Evolutionary conservation across 92 coral and sea anemone species (phyloP).

Genomic region (Zoanthus sansibaricus): DNA sequence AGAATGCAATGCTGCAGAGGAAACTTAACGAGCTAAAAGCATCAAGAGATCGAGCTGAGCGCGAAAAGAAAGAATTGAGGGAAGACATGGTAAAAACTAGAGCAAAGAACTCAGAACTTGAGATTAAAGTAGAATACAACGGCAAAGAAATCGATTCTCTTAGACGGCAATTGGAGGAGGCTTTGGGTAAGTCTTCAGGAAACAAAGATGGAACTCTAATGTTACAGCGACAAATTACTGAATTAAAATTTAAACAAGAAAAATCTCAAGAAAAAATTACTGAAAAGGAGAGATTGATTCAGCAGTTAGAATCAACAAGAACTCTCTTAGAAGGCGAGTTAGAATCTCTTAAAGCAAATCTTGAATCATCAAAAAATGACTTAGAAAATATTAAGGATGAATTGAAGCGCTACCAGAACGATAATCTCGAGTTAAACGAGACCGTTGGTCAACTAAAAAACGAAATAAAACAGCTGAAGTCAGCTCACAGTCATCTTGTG

Average conservation of each 20-base stretch:
- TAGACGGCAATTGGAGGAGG: constrained; percentile 81
- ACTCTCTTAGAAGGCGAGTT: constrained; percentile 79
- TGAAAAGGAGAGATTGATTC: constrained; percentile 89
- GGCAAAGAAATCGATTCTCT: constrained; percentile 81
- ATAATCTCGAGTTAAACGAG: constrained; percentile 81
- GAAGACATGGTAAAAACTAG: constrained; percentile 70
- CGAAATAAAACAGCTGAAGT: constrained; percentile 58
- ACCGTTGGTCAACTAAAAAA: constrained; percentile 67
- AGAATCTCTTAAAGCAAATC: constrained; percentile 73
- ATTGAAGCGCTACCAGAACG: constrained; percentile 76
- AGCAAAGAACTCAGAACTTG: constrained; percentile 76
- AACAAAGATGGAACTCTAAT: constrained; percentile 82
- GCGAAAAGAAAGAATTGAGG: constrained; percentile 78
- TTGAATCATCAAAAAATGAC: constrained; percentile 74
- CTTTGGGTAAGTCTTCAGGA: constrained; percentile 71
- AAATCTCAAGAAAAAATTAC: constrained; percentile 88
- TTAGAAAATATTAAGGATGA: constrained; percentile 75
- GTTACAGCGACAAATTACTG: constrained; percentile 90
- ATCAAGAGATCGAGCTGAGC: constrained; percentile 70
- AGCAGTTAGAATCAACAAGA: constrained; percentile 81
- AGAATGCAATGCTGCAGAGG: constrained; percentile 70
- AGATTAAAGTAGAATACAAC: constrained; percentile 82
- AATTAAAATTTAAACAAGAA: constrained; percentile 77
- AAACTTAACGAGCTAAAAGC: constrained; percentile 74
- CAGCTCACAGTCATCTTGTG: constrained; percentile 81